phyloP scores from a whole-genome alignment of 30 jellyfish, hydroid and myxozoan genomes.

The Turritopsis rubra region DNA sequence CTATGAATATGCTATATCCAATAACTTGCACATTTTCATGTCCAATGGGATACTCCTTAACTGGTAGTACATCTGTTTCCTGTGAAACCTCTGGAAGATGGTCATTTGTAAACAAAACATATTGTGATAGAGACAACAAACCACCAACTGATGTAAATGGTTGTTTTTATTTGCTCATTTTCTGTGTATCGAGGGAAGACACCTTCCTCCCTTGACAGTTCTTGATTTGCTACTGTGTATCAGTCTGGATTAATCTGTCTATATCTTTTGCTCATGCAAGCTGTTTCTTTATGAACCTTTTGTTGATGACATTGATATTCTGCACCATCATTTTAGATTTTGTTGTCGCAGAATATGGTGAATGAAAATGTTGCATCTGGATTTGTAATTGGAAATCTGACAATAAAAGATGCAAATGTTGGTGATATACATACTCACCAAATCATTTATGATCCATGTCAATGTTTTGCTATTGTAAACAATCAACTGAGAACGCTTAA shows the following conservation, averaged over 20 bases:
- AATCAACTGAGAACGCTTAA: slow-evolving; percentile 45
- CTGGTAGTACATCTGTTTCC: slow-evolving; percentile 45
- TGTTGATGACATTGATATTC: neutral
- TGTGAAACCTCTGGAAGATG: slow-evolving; percentile 84
- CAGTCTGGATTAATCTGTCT: neutral
- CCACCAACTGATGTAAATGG: slow-evolving; percentile 74
- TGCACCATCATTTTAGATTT: neutral
- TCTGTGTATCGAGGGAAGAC: no score
- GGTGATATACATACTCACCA: slow-evolving; percentile 46
- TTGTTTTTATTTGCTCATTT: neutral
- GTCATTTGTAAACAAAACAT: slow-evolving; percentile 39
- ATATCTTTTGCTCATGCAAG: neutral
- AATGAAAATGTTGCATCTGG: slow-evolving; percentile 61
- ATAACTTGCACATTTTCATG: slow-evolving; percentile 55
- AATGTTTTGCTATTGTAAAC: slow-evolving; percentile 46
- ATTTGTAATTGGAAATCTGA: slow-evolving; percentile 41
- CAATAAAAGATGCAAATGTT: slow-evolving; percentile 52
- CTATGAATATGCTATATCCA: slow-evolving; percentile 38
- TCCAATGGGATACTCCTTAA: slow-evolving; percentile 48
- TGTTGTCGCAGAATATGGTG: slow-evolving; percentile 2
- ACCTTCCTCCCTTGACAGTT: no score
- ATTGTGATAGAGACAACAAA: slow-evolving; percentile 68
- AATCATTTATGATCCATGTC: slow-evolving; percentile 33
- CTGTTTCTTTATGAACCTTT: neutral
- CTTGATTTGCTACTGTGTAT: no score